phyloP scores from a whole-genome alignment of 2,113 vertebrate species.

The Istiophorus platypterus region DNA sequence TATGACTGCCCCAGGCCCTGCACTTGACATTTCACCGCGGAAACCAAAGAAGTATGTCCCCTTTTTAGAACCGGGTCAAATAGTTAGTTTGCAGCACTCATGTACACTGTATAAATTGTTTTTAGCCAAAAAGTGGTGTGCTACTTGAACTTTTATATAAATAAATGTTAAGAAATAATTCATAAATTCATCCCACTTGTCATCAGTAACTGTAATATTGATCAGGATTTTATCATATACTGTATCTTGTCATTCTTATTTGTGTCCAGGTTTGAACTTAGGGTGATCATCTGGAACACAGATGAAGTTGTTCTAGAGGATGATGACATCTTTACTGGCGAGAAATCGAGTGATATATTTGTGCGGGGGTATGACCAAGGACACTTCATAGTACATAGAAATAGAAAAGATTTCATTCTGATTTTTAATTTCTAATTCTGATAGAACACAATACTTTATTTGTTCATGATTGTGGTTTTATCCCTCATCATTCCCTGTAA shows the following conservation, averaged over 20 bases:
- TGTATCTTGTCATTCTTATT: not conserved
- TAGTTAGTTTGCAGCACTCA: not conserved
- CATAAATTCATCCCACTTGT: not conserved
- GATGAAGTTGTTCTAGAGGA: slow-evolving; percentile 98
- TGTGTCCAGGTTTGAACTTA: slow-evolving; percentile 91
- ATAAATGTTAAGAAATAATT: not conserved
- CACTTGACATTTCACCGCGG: slow-evolving; percentile 94
- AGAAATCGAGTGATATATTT: slow-evolving; percentile 99
- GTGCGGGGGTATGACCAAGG: slow-evolving; percentile 89
- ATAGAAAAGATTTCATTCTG: not conserved
- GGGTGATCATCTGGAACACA: slow-evolving; percentile 98
- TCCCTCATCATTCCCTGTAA: not conserved
- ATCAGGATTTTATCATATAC: not conserved
- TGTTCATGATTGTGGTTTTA: not conserved
- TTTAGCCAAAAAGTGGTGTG: not conserved
- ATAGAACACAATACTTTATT: not conserved
- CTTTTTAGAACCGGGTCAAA: not conserved
- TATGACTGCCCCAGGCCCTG: slow-evolving; percentile 92
- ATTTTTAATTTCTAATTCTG: not conserved
- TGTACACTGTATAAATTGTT: not conserved
- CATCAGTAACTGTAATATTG: not conserved
- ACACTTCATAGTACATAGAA: not conserved
- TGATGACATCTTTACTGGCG: slow-evolving; percentile 98
- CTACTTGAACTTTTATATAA: not conserved
- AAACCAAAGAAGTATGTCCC: slow-evolving; percentile 95